Evolutionary conservation across 2,113 vertebrate genomes (phyloP).

Genomic region (Podarcis raffonei): DNA sequence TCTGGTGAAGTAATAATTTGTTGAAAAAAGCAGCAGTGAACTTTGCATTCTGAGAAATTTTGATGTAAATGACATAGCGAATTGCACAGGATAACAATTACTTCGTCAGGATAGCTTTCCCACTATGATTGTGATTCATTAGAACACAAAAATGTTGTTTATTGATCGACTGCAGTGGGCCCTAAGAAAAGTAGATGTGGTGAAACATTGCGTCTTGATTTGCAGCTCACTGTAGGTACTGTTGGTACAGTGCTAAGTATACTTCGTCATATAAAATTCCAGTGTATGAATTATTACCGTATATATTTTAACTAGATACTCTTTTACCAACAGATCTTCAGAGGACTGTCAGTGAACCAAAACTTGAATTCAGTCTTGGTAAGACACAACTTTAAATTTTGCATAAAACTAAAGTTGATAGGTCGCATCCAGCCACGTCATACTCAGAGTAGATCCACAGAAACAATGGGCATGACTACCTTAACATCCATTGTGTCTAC

Average conservation of each 20-base stretch:
- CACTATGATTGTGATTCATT: too few species aligned
- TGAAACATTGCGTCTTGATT: background rate
- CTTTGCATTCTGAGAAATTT: background rate
- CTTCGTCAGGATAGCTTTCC: background rate
- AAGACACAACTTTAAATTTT: constrained; percentile 61
- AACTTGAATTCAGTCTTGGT: constrained; percentile 84
- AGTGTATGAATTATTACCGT: background rate
- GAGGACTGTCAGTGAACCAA: constrained; percentile 76
- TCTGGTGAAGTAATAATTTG: constrained; percentile 24
- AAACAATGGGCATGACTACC: too few species aligned
- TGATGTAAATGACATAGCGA: background rate
- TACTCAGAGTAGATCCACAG: too few species aligned
- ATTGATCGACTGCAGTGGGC: too few species aligned
- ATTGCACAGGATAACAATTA: too few species aligned
- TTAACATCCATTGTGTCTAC: too few species aligned
- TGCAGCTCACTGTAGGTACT: background rate
- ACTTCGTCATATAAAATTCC: background rate
- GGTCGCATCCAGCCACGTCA: too few species aligned
- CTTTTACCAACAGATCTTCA: constrained; percentile 73
- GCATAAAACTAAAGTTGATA: background rate
- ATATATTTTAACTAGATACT: background rate
- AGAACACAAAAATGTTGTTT: too few species aligned
- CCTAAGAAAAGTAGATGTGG: background rate
- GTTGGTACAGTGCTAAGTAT: background rate
- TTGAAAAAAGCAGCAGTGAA: background rate